phyloP scores from a whole-genome alignment of 2,888 invertebrate genomes.

The Dendrolimus pini region DNA sequence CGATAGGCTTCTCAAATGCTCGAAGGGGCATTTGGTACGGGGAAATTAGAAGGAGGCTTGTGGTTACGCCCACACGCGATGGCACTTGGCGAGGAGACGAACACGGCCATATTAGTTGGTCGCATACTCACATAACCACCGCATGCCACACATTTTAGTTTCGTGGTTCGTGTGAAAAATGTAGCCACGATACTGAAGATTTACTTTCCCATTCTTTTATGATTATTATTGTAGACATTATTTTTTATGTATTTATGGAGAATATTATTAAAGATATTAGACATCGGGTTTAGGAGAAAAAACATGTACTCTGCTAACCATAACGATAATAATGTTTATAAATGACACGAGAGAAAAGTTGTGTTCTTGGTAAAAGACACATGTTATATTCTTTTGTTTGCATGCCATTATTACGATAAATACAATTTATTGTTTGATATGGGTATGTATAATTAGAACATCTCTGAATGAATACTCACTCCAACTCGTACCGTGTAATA shows the following conservation, averaged over 20 bases:
- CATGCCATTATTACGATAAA: no score
- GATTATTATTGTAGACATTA: not conserved
- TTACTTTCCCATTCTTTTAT: not conserved
- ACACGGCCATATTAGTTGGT: constrained; percentile 17
- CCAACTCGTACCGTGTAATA: no score
- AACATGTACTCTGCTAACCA: no score
- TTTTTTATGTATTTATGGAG: not conserved
- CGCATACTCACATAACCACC: constrained; percentile 11
- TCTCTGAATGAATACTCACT: no score
- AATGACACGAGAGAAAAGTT: no score
- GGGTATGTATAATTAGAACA: no score
- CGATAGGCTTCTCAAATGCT: not conserved
- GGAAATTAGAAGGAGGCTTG: constrained; percentile 15
- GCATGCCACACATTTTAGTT: constrained; percentile 8
- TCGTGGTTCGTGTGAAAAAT: constrained; percentile 12
- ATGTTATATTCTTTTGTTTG: no score
- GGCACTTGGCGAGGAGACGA: constrained; percentile 25
- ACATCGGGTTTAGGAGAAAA: not conserved
- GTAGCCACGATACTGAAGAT: not conserved
- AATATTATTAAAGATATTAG: not conserved
- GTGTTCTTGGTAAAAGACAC: no score
- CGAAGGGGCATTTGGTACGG: constrained; percentile 9
- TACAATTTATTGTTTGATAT: no score
- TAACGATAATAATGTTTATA: no score
- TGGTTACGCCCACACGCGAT: constrained; percentile 41